Conservation (phyloP, 2,113 vertebrate species). For the Oreochromis spilurus region DNA sequence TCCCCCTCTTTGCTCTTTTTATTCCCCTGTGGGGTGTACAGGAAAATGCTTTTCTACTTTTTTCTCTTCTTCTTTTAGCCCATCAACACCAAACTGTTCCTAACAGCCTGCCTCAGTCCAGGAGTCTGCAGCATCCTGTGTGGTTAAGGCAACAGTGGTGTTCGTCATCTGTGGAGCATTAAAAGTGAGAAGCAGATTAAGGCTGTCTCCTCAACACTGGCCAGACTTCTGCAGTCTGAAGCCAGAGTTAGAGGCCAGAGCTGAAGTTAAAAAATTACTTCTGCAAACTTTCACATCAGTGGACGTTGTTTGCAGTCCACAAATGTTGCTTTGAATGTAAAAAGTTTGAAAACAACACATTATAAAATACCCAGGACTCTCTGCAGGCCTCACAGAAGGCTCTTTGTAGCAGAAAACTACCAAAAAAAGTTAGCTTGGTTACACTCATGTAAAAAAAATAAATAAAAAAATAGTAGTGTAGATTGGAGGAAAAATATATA, state of each 20-base stretch:
- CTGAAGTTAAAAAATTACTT: background rate
- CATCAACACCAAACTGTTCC: background rate
- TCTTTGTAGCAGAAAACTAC: background rate
- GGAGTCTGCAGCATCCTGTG: conserved; percentile 21
- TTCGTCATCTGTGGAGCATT: conserved; percentile 62
- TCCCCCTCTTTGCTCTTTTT: background rate
- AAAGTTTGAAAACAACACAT: background rate
- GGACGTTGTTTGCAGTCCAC: background rate
- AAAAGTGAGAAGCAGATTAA: conserved; percentile 61
- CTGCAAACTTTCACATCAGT: background rate
- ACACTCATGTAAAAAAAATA: background rate
- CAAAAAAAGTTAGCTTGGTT: background rate
- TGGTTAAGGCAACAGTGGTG: conserved; percentile 12
- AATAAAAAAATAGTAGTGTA: background rate
- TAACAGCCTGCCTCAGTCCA: background rate
- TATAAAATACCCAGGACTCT: background rate
- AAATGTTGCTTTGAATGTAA: background rate
- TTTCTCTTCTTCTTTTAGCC: background rate
- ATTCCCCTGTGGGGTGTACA: conserved; percentile 32
- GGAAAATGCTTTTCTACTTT: conserved; percentile 35
- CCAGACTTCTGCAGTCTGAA: conserved; percentile 38
- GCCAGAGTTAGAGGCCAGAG: background rate
- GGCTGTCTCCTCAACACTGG: conserved; percentile 57
- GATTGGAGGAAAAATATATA: background rate
- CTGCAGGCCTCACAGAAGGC: background rate